These are phyloP conservation scores for Rattus norvegicus DNA, from an alignment of 2,113 vertebrate genomes.

Conservation along the genomic window DNA sequence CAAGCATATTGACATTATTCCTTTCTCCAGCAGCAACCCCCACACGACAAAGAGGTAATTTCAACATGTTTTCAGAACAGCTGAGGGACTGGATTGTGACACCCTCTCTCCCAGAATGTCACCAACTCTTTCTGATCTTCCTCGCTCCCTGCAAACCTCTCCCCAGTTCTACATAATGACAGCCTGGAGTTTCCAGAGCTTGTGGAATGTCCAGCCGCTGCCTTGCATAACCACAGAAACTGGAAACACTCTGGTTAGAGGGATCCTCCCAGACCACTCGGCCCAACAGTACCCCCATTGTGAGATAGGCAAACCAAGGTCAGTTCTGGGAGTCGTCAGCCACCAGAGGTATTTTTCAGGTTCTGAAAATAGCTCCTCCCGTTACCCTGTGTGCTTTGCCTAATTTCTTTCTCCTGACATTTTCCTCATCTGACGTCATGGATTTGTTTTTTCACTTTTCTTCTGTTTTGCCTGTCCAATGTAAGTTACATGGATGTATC, in stretches of 20 bases:
- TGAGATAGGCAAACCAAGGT: slow-evolving; percentile 10
- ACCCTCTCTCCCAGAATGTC: neutral
- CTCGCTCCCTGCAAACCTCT: slow-evolving; percentile 65
- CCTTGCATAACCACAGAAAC: slow-evolving; percentile 69
- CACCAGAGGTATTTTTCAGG: neutral
- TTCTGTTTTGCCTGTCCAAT: neutral
- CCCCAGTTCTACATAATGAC: slow-evolving; percentile 42
- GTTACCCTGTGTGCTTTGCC: neutral
- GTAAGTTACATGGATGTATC: neutral
- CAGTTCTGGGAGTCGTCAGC: neutral
- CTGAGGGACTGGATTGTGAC: neutral
- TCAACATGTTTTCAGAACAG: slow-evolving; percentile 36
- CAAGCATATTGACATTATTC: neutral
- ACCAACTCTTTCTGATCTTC: neutral
- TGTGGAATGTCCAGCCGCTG: slow-evolving; percentile 46
- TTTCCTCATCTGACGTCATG: slow-evolving; percentile 32
- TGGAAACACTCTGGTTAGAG: neutral
- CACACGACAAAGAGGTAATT: neutral
- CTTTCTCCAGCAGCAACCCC: neutral
- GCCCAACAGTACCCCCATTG: neutral
- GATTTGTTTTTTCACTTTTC: slow-evolving; percentile 17
- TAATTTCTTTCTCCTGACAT: neutral
- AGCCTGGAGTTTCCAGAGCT: slow-evolving; percentile 57
- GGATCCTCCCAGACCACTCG: neutral
- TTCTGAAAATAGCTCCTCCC: slow-evolving; percentile 57